Evolutionary conservation across 2,113 vertebrate genomes (phyloP).

Genomic region (Rhinogobius similis): DNA sequence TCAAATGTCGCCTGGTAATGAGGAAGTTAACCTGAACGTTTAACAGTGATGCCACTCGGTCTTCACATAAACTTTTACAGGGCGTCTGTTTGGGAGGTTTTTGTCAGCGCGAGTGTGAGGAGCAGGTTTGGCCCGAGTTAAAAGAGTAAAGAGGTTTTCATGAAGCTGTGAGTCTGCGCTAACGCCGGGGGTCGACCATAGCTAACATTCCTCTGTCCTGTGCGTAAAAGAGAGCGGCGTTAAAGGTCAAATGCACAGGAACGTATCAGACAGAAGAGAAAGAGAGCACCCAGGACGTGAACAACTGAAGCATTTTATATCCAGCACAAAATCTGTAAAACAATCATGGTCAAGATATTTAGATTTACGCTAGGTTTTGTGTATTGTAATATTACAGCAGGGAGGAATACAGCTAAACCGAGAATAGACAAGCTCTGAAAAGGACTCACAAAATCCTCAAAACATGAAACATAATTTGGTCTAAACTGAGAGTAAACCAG

Average conservation of each 20-base stretch:
- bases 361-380: no score
- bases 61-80: neutral
- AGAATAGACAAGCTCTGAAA: no score
- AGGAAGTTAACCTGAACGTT: neutral
- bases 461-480: no score
- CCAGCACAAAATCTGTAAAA: neutral
- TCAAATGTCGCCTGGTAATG: neutral
- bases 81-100: constrained; percentile 10
- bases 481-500: no score
- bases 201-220: constrained; percentile 46
- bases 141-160: neutral
- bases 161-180: constrained; percentile 12
- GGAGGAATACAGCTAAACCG: no score
- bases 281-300: neutral
- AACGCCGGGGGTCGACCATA: constrained; percentile 15
- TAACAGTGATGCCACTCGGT: neutral
- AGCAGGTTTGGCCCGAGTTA: constrained; percentile 12
- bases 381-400: no score
- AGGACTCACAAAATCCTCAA: no score
- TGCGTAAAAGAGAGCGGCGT: constrained; percentile 19
- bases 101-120: neutral
- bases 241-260: constrained; percentile 32
- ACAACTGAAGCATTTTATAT: neutral
- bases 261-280: constrained; percentile 10
- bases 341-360: neutral